Percentiles rank a stretch among this genome's conserved stretches.
These are phyloP conservation scores for Pteromalus puparum DNA, from an alignment of 1,140 invertebrate genomes.

Conservation along the genomic window DNA sequence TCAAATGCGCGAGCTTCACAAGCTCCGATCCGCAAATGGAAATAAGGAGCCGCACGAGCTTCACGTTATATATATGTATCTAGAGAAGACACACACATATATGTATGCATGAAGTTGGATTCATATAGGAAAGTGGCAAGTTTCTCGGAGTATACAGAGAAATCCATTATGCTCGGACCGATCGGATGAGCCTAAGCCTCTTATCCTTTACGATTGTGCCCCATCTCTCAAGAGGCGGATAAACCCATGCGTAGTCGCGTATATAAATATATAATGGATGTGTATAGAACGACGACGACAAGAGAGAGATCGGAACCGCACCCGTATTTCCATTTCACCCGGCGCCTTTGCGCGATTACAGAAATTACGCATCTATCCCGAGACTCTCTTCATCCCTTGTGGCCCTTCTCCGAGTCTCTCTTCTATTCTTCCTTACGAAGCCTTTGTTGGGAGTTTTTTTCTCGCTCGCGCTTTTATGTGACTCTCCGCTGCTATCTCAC, in stretches of 20 bases:
- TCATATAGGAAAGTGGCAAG: conserved; percentile 20
- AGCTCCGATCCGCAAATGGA: neutral
- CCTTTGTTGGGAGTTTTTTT: neutral
- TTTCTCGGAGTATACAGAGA: neutral
- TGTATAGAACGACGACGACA: neutral
- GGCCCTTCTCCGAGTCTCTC: neutral
- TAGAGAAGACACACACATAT: too few relatives aligned
- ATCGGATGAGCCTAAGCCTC: conserved; percentile 32
- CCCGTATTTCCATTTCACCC: conserved; percentile 21
- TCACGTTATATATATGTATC: neutral
- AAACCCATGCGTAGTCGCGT: neutral
- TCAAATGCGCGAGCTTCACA: too few relatives aligned
- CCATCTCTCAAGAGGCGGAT: neutral
- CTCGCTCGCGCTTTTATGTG: neutral
- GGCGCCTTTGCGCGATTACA: conserved; percentile 7
- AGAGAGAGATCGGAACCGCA: too few relatives aligned
- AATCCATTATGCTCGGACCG: conserved; percentile 36
- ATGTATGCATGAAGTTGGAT: too few relatives aligned
- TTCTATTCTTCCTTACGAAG: too few relatives aligned
- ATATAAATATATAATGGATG: neutral
- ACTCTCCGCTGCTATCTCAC: too few relatives aligned
- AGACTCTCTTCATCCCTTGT: neutral
- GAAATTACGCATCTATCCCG: conserved; percentile 1
- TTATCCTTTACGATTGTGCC: conserved; percentile 41
- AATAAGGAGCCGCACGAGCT: neutral